Evolutionary conservation across 2,888 invertebrate species (phyloP), one percentile per base, ranked within the genome.

Genomic region (Eristalis intricaria): DNA sequence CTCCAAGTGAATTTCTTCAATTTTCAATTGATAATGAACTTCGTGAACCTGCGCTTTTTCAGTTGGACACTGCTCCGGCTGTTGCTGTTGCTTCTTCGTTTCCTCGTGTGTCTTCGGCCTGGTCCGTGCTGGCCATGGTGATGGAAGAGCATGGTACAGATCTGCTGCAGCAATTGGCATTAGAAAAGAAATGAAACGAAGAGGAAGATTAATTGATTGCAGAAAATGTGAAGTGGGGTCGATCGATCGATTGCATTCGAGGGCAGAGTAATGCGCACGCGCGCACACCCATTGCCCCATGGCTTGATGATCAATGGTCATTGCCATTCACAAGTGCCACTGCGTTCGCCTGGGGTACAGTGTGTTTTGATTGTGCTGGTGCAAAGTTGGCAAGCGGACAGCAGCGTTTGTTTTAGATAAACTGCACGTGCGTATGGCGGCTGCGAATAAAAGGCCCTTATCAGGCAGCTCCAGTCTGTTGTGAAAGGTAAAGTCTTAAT

Each of bases 1-100:
- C 19, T 50, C 19, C 5, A 19, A 19, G 50, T 64, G 74, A 66
- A 58, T 83, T 84, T 76, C 74, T 84, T 76, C 79, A 76, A 87
- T 84, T 84, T 84, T 76, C 71, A 80, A 84, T 87, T 80, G 84
- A 84, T 87, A 87, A 87, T 87, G 87, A 87, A 87, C 87, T 87
- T 87, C 84, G 79, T 84, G 87, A 87, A 87, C 87, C 80, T 87
- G 87, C 75, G 84, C 86, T 80, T 77, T 78, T 77, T 77, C 50
- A 19, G 50, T 60, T 60, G 60, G 60, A 60, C 26, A 50, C 5
- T 50, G 50, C 15, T 23, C 23, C 3, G 29, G 4, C 29, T 29
- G 29, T 29, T 29, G 29, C 15, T 23, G 60, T 11, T 26, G 60
- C 60, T 60, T 26, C 60, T 29, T 60, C 60, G 60, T 26, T 29